Percentiles rank a stretch among this genome's conserved stretches.
phyloP scores from a whole-genome alignment of 1,140 invertebrate genomes.

The Drosophila ironensis region DNA sequence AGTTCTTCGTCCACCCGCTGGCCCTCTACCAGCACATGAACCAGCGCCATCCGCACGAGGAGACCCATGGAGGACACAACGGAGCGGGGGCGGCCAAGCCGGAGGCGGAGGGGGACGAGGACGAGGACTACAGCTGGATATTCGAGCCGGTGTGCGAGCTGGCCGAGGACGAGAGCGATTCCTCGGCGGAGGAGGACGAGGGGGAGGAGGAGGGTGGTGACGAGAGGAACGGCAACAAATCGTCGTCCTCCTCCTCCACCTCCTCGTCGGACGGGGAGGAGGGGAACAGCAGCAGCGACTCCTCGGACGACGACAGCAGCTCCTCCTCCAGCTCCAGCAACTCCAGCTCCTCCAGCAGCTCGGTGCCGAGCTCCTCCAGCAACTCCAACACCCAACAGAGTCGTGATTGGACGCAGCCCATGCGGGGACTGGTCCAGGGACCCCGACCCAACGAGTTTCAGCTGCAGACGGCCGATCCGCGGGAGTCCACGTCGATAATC shows the following conservation, averaged over 20 bases:
- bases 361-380: constrained; percentile 12
- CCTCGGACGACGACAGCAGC: constrained; percentile 33
- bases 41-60: constrained; percentile 55
- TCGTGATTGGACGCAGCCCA: constrained; percentile 32
- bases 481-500: constrained; percentile 74
- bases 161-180: constrained; percentile 31
- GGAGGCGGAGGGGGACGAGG: constrained; percentile 17
- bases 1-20: constrained; percentile 70
- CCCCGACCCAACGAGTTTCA: constrained; percentile 50
- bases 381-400: constrained; percentile 53
- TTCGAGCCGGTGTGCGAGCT: constrained; percentile 78
- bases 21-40: constrained; percentile 80
- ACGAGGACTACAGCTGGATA: constrained; percentile 75
- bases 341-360: constrained; percentile 42
- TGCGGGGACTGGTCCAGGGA: constrained; percentile 36
- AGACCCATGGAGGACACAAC: constrained; percentile 19
- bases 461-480: constrained; percentile 47
- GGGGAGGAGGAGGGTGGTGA: too few species aligned
- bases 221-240: too few species aligned
- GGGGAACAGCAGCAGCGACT: too few species aligned
- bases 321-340: constrained; percentile 36
- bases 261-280: too few species aligned
- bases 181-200: constrained; percentile 15
- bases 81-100: constrained; percentile 1
- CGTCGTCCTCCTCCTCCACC: too few species aligned